These are phyloP conservation scores for Tyria jacobaeae DNA, from an alignment of 2,888 invertebrate species.

Conservation along the genomic window DNA sequence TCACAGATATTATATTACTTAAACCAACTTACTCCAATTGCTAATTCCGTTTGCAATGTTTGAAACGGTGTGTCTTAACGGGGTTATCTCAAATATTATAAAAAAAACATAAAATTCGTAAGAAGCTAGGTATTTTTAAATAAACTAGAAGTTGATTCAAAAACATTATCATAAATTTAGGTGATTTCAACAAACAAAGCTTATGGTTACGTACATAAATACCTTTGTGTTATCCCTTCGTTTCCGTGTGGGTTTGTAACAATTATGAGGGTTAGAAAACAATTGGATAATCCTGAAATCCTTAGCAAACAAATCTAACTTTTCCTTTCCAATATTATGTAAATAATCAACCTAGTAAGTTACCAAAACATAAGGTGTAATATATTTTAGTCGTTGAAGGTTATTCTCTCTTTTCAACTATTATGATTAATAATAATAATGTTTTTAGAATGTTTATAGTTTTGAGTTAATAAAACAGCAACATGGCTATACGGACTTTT, in stretches of 20 bases:
- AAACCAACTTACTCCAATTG: neutral
- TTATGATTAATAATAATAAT: too few species aligned
- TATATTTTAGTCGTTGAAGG: too few species aligned
- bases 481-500: too few species aligned
- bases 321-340: slow-evolving; percentile 3
- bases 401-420: too few species aligned
- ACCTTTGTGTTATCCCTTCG: slow-evolving; percentile 6
- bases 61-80: too few species aligned
- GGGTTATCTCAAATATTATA: too few species aligned
- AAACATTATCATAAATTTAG: neutral
- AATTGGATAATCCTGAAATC: slow-evolving; percentile 18
- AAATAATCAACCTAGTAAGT: neutral
- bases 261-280: slow-evolving; percentile 18
- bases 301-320: slow-evolving; percentile 19
- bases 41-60: neutral
- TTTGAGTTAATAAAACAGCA: too few species aligned
- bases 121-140: too few species aligned
- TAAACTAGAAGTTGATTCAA: neutral
- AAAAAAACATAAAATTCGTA: too few species aligned
- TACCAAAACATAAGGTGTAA: neutral
- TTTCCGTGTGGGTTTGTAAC: slow-evolving; percentile 15
- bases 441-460: too few species aligned
- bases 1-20: too few species aligned
- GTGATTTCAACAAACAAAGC: slow-evolving; percentile 9
- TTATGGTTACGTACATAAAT: slow-evolving; percentile 1